A percentile compares a stretch with the other conserved stretches of the same genome.
These are phyloP conservation scores for Drosophila mayri DNA, from an alignment of 1,140 invertebrate species.

Conservation along the genomic window DNA sequence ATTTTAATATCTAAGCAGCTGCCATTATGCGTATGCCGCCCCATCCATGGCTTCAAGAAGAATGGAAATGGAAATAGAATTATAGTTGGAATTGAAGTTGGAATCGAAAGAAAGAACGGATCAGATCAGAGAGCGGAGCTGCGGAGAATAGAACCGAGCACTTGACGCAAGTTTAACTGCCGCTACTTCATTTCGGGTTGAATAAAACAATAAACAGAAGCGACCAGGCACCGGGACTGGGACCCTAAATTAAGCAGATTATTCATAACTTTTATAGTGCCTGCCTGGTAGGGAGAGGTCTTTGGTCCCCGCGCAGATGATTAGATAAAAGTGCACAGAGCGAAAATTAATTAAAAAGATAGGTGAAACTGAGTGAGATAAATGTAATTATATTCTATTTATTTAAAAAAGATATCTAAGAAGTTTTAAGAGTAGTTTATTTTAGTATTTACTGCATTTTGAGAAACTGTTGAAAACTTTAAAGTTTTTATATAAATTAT, in stretches of 20 bases:
- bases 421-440: background rate
- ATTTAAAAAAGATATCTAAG: too few species aligned
- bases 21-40: conserved; percentile 45
- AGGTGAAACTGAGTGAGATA: background rate
- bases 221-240: conserved; percentile 40
- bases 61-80: conserved; percentile 21
- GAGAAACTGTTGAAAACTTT: background rate
- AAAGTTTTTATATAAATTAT: background rate
- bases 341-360: background rate
- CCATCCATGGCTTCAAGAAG: background rate
- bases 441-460: background rate
- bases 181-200: conserved; percentile 70
- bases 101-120: conserved; percentile 23
- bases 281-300: conserved; percentile 27
- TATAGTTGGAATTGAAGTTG: conserved; percentile 1
- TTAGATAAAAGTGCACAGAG: conserved; percentile 64
- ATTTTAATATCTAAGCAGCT: conserved; percentile 43
- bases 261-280: conserved; percentile 77
- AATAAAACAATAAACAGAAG: conserved; percentile 78
- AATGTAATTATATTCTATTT: background rate
- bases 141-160: conserved; percentile 47
- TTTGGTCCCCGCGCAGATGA: conserved; percentile 64
- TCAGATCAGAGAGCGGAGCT: conserved; percentile 27
- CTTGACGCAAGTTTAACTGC: conserved; percentile 70
- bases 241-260: conserved; percentile 67